A percentile compares a stretch with the other conserved stretches of the same genome.
phyloP scores from a whole-genome alignment of 2,797 vertebrate species.

The Zalophus californianus region DNA sequence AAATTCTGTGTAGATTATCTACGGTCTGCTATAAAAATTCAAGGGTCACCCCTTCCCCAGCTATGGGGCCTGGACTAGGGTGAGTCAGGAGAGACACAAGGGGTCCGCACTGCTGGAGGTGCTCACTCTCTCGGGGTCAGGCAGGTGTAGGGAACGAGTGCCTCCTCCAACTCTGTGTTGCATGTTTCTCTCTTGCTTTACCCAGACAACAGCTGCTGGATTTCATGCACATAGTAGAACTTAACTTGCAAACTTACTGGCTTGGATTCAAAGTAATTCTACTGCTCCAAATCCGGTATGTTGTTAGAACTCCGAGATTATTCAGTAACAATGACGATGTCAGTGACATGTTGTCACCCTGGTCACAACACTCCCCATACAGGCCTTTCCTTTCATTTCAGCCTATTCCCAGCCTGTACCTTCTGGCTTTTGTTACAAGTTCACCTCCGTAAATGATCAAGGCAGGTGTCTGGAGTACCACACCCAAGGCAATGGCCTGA shows the following conservation, averaged over 20 bases:
- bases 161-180: neutral
- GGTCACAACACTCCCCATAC: neutral
- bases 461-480: neutral
- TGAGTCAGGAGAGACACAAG: fast-evolving
- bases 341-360: neutral
- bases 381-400: neutral
- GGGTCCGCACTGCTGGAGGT: fast-evolving
- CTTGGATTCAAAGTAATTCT: neutral
- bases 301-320: neutral
- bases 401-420: neutral
- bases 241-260: neutral
- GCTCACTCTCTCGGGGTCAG: fast-evolving
- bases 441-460: neutral
- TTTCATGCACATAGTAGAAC: neutral
- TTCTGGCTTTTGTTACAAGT: neutral
- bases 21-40: neutral
- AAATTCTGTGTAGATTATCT: neutral
- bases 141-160: fast-evolving
- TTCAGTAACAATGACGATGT: neutral
- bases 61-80: neutral
- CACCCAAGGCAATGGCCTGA: neutral
- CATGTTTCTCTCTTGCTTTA: fast-evolving
- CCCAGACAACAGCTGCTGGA: neutral
- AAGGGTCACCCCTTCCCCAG: neutral
- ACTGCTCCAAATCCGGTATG: neutral